Percentiles rank a stretch among this genome's conserved stretches.
Conservation (phyloP, 1,140 invertebrate genomes). For the Colletes latitarsis region DNA sequence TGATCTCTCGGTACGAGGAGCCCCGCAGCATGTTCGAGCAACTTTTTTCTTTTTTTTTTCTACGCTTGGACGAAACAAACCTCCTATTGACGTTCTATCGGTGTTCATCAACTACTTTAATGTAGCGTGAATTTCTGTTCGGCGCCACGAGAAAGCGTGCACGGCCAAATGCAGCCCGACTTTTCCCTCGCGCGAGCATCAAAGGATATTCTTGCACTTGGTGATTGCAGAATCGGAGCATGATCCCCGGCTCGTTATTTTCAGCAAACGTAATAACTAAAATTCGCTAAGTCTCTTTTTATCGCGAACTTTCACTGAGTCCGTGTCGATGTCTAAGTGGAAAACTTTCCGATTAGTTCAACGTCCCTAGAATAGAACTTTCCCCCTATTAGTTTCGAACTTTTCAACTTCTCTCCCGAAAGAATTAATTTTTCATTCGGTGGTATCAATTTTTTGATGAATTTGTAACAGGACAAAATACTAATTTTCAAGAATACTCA, state of each 20-base stretch:
- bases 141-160: not conserved
- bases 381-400: too few species aligned
- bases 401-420: too few species aligned
- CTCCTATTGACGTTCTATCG: slow-evolving; percentile 20
- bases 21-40: not conserved
- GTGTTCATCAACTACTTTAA: slow-evolving; percentile 24
- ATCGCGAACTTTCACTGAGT: not conserved
- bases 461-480: too few species aligned
- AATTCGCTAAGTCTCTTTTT: not conserved
- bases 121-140: slow-evolving; percentile 20
- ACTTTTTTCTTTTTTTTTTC: slow-evolving; percentile 14
- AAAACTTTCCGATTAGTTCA: too few species aligned
- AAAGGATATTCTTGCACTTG: not conserved
- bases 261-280: not conserved
- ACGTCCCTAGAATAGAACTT: too few species aligned
- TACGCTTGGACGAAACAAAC: slow-evolving; percentile 2
- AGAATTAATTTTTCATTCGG: too few species aligned
- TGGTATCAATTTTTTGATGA: too few species aligned
- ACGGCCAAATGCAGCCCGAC: not conserved
- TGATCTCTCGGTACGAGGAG: not conserved
- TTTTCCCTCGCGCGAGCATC: not conserved
- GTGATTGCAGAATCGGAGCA: not conserved
- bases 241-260: not conserved
- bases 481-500: too few species aligned
- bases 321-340: too few species aligned